Base-by-base conservation (phyloP, 1,140 invertebrate genomes). In the Drosophila bocki region DNA sequence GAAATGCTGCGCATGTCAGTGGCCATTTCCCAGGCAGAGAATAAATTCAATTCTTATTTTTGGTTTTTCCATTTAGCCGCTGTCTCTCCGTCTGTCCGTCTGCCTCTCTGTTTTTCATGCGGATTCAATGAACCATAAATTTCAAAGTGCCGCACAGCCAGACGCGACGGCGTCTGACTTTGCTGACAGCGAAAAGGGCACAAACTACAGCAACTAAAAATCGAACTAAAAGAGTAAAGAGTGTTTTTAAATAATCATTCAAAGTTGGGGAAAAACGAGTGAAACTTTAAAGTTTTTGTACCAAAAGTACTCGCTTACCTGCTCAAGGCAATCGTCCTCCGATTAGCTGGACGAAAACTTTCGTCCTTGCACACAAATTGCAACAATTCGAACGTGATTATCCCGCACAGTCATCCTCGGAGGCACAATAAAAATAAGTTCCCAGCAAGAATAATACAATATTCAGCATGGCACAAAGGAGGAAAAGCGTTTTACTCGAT, bases 111-210 rank as follows among this genome's bases (percentile, higher is more conserved):
- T 90, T 90, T 90, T 90, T 90, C 85, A 90, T 90, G 70, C 70
- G 78, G 57, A 90, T 85, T 90, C 85, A 90, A 90, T 90, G 85
- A 90, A 90, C 85, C 85, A 90, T 90, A 90, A 90, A 90, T 90
- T 90, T 90, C 56, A 90, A 90, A 90, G 85, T 85, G 81, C 85
- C 78, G 70, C 64, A 57, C 48, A 72, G 65, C 71, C 70, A 90
- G 85, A 90, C 85, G 75, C 63, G 85, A 76, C 85, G 85, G 81
- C 85, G 75, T 62, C 51, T 61, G 67, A 60, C 35, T 42, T 42
- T 35, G 33, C 69, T 72, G 67, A 44, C 69, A 70, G 47, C 53
- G 17, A 72, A 45, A 70, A 61, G 37, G 51, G 13, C 51, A 48
- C 19, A 29, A 29, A 29, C 26, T 29, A 29, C 64, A 70, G 47